These are phyloP conservation scores for Anoplophora glabripennis DNA, from an alignment of 1,140 invertebrate species.

Conservation along the genomic window DNA sequence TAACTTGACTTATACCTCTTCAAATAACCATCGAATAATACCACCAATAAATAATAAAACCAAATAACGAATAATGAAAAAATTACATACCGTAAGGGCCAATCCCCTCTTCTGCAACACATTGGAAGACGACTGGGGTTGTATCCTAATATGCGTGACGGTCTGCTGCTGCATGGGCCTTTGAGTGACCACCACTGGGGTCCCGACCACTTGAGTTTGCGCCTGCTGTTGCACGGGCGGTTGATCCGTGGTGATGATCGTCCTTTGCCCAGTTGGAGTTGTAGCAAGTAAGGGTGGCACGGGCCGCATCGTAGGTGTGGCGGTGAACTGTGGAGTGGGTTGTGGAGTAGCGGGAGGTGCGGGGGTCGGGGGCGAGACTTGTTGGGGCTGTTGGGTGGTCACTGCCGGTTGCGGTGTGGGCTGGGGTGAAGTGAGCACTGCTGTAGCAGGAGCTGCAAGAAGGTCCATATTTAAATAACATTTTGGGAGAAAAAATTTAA, in stretches of 20 bases:
- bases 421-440: constrained; percentile 9
- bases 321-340: constrained; percentile 34
- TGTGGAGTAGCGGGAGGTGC: constrained; percentile 10
- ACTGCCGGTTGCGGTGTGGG: constrained; percentile 15
- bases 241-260: constrained; percentile 33
- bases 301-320: constrained; percentile 41
- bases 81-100: constrained; percentile 70
- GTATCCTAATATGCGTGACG: constrained; percentile 58
- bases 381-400: background rate
- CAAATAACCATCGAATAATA: background rate
- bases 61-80: background rate
- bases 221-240: constrained; percentile 10
- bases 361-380: background rate
- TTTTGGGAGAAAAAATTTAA: too few relatives aligned
- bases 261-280: constrained; percentile 33
- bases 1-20: too few relatives aligned
- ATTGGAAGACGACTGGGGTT: constrained; percentile 53
- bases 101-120: constrained; percentile 66
- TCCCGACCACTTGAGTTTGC: constrained; percentile 28
- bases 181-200: constrained; percentile 39
- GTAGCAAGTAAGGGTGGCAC: constrained; percentile 43
- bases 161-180: constrained; percentile 46
- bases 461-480: too few relatives aligned
- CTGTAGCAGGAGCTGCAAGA: constrained; percentile 1
- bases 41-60: background rate